These are phyloP conservation scores for Loripinus fragilis DNA, from an alignment of 2,888 invertebrate species.

Conservation along the genomic window DNA sequence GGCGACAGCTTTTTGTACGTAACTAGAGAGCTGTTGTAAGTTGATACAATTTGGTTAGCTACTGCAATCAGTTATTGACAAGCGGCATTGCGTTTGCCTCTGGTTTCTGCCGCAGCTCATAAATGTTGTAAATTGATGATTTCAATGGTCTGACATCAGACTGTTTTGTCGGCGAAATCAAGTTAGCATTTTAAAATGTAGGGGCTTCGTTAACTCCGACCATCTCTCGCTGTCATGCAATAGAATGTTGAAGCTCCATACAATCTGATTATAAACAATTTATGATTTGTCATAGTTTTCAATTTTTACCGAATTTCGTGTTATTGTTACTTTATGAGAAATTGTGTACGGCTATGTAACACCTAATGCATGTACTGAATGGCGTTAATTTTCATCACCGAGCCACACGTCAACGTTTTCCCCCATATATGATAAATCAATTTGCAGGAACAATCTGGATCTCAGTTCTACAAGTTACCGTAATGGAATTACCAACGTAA, in stretches of 20 bases:
- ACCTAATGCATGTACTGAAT: background rate
- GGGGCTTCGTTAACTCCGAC: background rate
- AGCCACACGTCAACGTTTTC: background rate
- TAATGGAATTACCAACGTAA: conserved; percentile 12
- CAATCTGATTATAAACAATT: conserved; percentile 10
- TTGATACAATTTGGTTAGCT: conserved; percentile 6
- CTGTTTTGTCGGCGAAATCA: background rate
- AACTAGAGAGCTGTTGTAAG: too few species aligned
- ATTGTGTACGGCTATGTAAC: background rate
- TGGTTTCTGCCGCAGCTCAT: background rate
- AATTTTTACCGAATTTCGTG: background rate
- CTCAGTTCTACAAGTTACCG: background rate
- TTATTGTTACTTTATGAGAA: conserved; percentile 10
- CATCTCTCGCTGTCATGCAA: background rate
- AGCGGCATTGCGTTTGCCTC: background rate
- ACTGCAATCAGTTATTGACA: background rate
- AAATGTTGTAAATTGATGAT: background rate
- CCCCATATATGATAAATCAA: conserved; percentile 1
- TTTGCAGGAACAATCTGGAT: background rate
- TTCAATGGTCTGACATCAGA: background rate
- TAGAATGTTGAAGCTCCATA: background rate
- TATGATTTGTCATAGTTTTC: background rate
- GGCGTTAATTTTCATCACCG: background rate
- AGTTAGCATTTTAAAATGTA: conserved; percentile 13
- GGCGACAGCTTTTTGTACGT: too few species aligned